These are phyloP conservation scores for Pyrgilauda ruficollis DNA, from an alignment of 2,113 vertebrate genomes.

Conservation along the genomic window DNA sequence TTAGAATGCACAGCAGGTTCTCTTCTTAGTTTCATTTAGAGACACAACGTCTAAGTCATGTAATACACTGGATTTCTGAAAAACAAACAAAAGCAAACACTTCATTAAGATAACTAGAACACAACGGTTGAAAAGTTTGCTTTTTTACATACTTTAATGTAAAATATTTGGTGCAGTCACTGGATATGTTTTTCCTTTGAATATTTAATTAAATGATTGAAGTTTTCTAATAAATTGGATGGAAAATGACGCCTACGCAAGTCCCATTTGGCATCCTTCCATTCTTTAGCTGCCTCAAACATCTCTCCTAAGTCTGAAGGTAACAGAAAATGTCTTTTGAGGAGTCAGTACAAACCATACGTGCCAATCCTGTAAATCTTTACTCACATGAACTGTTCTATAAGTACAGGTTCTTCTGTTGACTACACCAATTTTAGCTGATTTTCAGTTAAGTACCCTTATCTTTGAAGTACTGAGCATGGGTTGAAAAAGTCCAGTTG, in stretches of 20 bases:
- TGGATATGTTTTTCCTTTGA: background rate
- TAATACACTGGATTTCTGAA: conserved; percentile 49
- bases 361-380: background rate
- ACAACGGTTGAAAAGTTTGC: background rate
- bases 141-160: background rate
- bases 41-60: conserved; percentile 55
- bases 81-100: conserved; percentile 35
- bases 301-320: background rate
- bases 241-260: background rate
- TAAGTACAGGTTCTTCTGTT: background rate
- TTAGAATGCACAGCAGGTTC: conserved; percentile 62
- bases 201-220: background rate
- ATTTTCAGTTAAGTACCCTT: background rate
- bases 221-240: background rate
- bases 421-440: background rate
- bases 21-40: conserved; percentile 52
- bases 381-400: background rate
- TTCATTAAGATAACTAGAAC: background rate
- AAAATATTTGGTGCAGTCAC: background rate
- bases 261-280: background rate
- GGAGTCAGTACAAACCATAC: background rate
- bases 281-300: background rate
- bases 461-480: background rate
- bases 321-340: background rate
- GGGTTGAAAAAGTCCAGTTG: background rate